These are phyloP conservation scores for Brachionus paranguensis DNA, from an alignment of 1,140 invertebrate species.

Conservation along the genomic window DNA sequence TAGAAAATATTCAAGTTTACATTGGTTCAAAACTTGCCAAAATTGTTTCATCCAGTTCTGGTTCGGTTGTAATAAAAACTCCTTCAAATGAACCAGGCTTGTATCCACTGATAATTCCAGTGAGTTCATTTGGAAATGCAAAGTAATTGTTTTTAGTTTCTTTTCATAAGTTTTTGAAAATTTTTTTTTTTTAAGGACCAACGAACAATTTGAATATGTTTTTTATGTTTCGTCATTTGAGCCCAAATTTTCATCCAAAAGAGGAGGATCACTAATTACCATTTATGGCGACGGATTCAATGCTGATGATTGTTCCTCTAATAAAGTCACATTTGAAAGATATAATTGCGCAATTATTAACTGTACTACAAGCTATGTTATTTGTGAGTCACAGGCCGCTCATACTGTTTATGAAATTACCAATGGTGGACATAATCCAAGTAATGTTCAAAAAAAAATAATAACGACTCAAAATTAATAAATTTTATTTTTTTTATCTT, in stretches of 20 bases:
- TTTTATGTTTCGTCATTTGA: slow-evolving; percentile 39
- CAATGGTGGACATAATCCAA: slow-evolving; percentile 44
- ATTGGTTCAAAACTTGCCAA: slow-evolving; percentile 42
- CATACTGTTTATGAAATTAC: slow-evolving; percentile 42
- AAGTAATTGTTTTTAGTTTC: background rate
- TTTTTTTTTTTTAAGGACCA: background rate
- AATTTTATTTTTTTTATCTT: background rate
- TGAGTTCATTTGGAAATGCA: background rate
- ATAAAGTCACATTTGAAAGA: slow-evolving; percentile 45
- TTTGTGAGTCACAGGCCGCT: slow-evolving; percentile 45
- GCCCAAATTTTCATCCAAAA: background rate
- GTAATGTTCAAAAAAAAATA: slow-evolving; percentile 41
- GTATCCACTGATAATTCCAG: slow-evolving; percentile 37
- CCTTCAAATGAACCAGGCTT: slow-evolving; percentile 42
- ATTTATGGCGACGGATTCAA: slow-evolving; percentile 47
- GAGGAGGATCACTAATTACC: slow-evolving; percentile 47
- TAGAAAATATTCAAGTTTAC: background rate
- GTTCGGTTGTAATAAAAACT: slow-evolving; percentile 40
- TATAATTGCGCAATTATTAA: slow-evolving; percentile 43
- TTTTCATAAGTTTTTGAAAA: background rate
- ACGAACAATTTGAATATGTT: background rate
- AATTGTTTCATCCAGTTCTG: slow-evolving; percentile 38
- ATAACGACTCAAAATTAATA: too few species aligned
- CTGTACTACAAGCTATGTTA: slow-evolving; percentile 42
- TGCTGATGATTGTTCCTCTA: slow-evolving; percentile 27